Base-by-base conservation (phyloP, 2,113 vertebrate genomes). In the Mormoops blainvillei region DNA sequence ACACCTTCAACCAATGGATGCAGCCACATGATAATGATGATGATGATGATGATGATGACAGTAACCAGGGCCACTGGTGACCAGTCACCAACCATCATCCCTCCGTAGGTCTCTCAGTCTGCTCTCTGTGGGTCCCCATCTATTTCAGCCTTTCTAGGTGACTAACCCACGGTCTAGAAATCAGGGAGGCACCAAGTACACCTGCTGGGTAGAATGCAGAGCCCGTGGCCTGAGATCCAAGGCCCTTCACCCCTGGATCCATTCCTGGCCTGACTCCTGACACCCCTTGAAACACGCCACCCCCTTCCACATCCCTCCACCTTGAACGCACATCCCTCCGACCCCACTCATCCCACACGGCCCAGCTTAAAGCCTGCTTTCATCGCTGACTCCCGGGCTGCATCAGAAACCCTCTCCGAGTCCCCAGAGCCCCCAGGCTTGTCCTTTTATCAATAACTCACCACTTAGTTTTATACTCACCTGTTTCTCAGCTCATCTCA, bases 401-500 rank as follows among this genome's bases (percentile, higher is more conserved):
- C 10, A 11, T 48, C 43, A 68, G 50, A 89, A 87, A n/a, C 13
- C 2, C 18, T 16, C 58, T 41, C 20, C 8, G 31, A 43, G 22
- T 16, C 56, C 58, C 33, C 33, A 7, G 16, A 61, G 10, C 28
- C 15, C 22, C 36, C 38, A 13, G 0, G 7, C 65, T 89, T 73
- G 33, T 94, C 43, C 56, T 63, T 74, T 81, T 52, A 74, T 36
- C 48, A 41, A n/a, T 70, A 68, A 74, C 28, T n/a, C 50, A 41
- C 28, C 19, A 12, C 63, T 76, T 56, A 8, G 28, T 74, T 4
- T 80, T 82, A 38, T 48, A 70, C 19, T 80, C 33, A 70, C 26
- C 63, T 65, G 8, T 63, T 41, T 78, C 12, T 93, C 89, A 67
- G 5, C 73, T 67, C 52, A 38, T 48, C 71, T 95, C 45, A 20